Base-by-base conservation (phyloP, 92 coral and sea anemone species). In the Siderastrea siderea region DNA sequence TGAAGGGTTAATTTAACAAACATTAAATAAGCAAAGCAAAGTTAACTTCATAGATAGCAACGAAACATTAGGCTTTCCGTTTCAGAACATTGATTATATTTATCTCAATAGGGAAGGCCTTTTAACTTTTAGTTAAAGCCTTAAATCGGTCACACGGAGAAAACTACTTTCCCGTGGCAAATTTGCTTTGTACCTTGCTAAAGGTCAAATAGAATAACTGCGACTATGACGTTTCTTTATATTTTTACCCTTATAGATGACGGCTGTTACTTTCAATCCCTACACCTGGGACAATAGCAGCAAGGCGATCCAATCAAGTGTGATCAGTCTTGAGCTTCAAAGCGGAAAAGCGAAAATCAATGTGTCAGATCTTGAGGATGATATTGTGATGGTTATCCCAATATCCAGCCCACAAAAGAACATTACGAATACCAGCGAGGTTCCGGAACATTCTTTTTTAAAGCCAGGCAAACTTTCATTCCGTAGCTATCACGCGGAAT, bases 221-320 rank as follows among this genome's bases (percentile, higher is more conserved):
- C 8, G 43, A 63, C 4, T 15, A 7, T 46, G 4, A 4, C 6
- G 3, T 43, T 7, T 54, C 47, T 26, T 55, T 44, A 5, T 57
- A 17, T 57, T 26, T 7, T 38, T 11, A 44, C 59, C 12, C 5
- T 83, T 14, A 49, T 80, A 83, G 87, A 83, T 83, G 87, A 61
- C 76, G 6, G 78, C 87, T 13, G 26, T 83, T 16, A 47, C 12
- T 11, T 78, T 74, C 51, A 87, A 80, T 11, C 90, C 90, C 13
- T 79, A 54, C 51, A 87, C 59, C 47, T 87, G 90, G 90, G 79
- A 69, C 65, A 68, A 12, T 10, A 87, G 86, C 54, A 80, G 85
- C 66, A 59, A 71, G 54, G 69, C 82, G 49, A 47, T 87, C 13
- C 82, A 70, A 58, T 87, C 90, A 62, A 60, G 85, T 14, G 86